A percentile compares a stretch with the other conserved stretches of the same genome.
These are phyloP conservation scores for Labrus mixtus DNA, from an alignment of 2,113 vertebrate genomes.

Conservation along the genomic window DNA sequence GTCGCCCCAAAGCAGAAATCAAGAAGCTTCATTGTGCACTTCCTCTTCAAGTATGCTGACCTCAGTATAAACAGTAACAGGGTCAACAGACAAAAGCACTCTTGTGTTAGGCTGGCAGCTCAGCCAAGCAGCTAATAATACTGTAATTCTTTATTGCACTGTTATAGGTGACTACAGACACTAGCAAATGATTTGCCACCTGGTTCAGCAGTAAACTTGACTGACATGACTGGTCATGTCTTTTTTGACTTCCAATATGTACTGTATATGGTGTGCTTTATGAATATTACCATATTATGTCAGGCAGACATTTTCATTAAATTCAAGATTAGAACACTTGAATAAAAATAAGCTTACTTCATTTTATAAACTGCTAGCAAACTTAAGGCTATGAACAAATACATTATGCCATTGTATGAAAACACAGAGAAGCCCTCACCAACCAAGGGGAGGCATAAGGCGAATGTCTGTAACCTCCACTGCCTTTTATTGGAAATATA, in stretches of 20 bases:
- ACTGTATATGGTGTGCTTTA: neutral
- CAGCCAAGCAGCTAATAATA: neutral
- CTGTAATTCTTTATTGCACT: conserved; percentile 8
- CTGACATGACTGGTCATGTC: neutral
- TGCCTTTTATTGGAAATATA: conserved; percentile 96
- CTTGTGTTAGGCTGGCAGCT: conserved; percentile 19
- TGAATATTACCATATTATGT: conserved; percentile 2
- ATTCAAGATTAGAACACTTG: neutral
- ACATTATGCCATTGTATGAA: conserved; percentile 36
- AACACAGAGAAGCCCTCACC: conserved; percentile 27
- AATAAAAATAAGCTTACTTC: conserved; percentile 1
- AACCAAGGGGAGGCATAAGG: conserved; percentile 34
- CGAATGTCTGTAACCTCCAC: conserved; percentile 79
- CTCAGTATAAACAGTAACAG: conserved; percentile 77
- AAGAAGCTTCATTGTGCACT: conserved; percentile 78
- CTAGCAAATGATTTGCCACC: neutral
- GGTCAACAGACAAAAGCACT: conserved; percentile 35
- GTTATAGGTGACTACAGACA: conserved; percentile 1
- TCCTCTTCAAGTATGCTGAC: conserved; percentile 78
- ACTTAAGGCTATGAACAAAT: conserved; percentile 32
- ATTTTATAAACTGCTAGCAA: neutral
- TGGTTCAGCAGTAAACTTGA: neutral
- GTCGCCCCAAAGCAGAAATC: conserved; percentile 81
- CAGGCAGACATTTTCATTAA: conserved; percentile 4
- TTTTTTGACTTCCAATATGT: neutral